Evolutionary conservation across 2,113 vertebrate species (phyloP), one percentile per base, ranked within the genome.

Genomic region (Eurypyga helias): DNA sequence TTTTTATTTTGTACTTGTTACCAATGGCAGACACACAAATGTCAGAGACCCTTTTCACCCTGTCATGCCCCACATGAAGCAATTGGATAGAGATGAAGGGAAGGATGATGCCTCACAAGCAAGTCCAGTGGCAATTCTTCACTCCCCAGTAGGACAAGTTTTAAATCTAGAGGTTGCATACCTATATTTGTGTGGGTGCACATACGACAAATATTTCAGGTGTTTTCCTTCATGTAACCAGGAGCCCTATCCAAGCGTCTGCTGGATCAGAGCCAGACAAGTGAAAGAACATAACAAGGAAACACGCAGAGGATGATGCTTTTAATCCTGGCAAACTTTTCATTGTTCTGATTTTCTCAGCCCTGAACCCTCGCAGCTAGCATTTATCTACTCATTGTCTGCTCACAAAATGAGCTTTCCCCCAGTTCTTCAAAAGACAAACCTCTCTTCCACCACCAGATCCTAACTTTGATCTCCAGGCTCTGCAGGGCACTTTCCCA

Each of bases 381-480:
- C 55, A 70, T 83, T 96, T 94, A 96, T 77, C 92, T 77, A 79
- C 71, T 93, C 78, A 86, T 52, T 0, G 1, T 85, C 82, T 94
- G 52, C 79, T 95, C 61, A 24, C 23, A 33, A 96, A 97, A 75
- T 75, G 72, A 96, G 77, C 77, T 87, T 87, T 91, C 28, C 55
- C 28, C 61, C 17, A 19, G 41, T 60, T 93, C 94, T 96, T 96
- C 95, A 96, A 95, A 96, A 93, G 90, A 70, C 54, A 90, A 92
- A 79, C 19, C 26, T 91, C 36, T 77, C n/a, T 78, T 93, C 54
- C 25, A 36, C 60, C n/a, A 82, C 17, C 69, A 62, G 69, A 82
- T 9, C 61, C 77, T 89, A 38, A 70, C 95, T 97, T 96, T 97
- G 95, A 97, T 96, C 80, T 87, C 49, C 3, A 3, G 23, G 58